A percentile compares a stretch with the other conserved stretches of the same genome.
These are phyloP conservation scores for Pristiophorus japonicus DNA, from an alignment of 2,113 vertebrate genomes.

Conservation along the genomic window DNA sequence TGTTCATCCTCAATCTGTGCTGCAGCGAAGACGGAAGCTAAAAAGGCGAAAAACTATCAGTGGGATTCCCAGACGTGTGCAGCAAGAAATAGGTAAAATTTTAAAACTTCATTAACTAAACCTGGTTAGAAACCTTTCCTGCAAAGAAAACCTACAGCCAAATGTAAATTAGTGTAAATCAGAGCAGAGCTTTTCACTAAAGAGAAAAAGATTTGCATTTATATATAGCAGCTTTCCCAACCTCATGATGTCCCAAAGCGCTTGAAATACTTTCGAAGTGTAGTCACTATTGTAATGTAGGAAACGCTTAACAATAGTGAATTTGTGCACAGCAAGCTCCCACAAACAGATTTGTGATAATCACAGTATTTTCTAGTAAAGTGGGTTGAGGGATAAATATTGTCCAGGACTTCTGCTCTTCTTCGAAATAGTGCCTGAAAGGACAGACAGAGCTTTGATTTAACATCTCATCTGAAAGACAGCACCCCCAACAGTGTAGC, in stretches of 20 bases:
- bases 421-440: neutral
- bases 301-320: neutral
- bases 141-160: neutral
- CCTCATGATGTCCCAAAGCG: neutral
- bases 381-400: neutral
- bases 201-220: neutral
- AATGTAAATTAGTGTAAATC: neutral
- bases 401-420: neutral
- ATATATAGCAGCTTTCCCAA: neutral
- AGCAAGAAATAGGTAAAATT: conserved; percentile 78
- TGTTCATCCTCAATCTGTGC: conserved; percentile 91
- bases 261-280: neutral
- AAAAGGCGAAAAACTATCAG: conserved; percentile 90
- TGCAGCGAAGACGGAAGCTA: conserved; percentile 90
- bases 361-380: neutral
- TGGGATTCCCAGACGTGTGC: conserved; percentile 87
- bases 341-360: neutral
- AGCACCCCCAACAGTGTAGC: no score
- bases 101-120: neutral
- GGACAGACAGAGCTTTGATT: neutral
- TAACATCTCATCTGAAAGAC: neutral
- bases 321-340: neutral
- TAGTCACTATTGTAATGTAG: neutral
- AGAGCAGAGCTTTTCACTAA: neutral
- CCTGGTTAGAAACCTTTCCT: neutral